phyloP scores from a whole-genome alignment of 2,888 invertebrate species.

The Cyrtodaria siliqua region DNA sequence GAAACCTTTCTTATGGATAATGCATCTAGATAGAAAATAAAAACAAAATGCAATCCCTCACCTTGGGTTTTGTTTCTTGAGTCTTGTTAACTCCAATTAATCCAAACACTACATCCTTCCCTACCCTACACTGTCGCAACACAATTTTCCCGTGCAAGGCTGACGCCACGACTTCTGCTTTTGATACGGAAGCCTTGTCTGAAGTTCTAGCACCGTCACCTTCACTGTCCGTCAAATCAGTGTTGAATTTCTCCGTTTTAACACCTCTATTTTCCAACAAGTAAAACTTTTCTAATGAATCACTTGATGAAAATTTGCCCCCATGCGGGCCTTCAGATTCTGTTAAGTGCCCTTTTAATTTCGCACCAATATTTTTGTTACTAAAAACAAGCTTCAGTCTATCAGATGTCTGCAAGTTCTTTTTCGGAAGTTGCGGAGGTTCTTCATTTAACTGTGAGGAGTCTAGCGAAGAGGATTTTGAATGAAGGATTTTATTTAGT shows the following conservation, averaged over 20 bases:
- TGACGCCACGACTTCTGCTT: background rate
- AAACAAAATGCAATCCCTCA: too few relatives aligned
- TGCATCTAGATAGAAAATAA: too few relatives aligned
- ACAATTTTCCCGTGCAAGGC: conserved; percentile 48
- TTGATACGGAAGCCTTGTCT: background rate
- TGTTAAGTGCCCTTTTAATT: background rate
- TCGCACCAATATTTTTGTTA: background rate
- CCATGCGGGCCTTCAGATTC: background rate
- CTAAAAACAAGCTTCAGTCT: background rate
- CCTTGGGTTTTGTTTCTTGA: conserved; percentile 15
- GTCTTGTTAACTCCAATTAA: conserved; percentile 61
- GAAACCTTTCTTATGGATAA: too few relatives aligned
- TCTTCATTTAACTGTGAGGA: conserved; percentile 6
- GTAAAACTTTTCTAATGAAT: conserved; percentile 23
- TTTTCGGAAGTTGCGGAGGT: too few relatives aligned
- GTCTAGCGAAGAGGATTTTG: conserved; percentile 47
- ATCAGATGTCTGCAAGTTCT: background rate
- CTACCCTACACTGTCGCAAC: conserved; percentile 68
- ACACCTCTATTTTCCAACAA: conserved; percentile 11
- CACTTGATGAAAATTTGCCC: conserved; percentile 8
- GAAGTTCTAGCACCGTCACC: conserved; percentile 40
- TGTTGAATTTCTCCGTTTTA: conserved; percentile 7
- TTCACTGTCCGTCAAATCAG: conserved; percentile 27
- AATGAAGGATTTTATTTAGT: conserved; percentile 51
- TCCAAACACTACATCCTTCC: conserved; percentile 68